These are phyloP conservation scores for Corythornis cristatus DNA, from an alignment of 2,113 vertebrate genomes.

Conservation along the genomic window DNA sequence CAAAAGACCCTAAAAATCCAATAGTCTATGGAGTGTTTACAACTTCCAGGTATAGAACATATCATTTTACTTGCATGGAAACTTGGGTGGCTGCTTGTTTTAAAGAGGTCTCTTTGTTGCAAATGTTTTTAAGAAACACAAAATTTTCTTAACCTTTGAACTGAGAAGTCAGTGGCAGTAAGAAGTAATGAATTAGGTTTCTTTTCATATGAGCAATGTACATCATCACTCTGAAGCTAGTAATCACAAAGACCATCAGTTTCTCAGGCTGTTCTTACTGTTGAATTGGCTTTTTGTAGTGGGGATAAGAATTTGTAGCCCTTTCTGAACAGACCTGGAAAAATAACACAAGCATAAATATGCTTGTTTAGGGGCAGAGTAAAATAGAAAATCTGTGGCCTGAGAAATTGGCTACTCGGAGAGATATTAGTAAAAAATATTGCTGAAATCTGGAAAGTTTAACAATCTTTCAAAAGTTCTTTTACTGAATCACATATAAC, in stretches of 20 bases:
- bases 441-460: neutral
- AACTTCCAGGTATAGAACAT: conserved; percentile 89
- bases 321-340: neutral
- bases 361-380: neutral
- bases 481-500: neutral
- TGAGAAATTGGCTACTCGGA: neutral
- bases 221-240: neutral
- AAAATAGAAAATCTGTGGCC: neutral
- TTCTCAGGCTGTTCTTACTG: neutral
- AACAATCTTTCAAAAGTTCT: neutral
- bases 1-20: conserved; percentile 97
- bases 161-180: neutral
- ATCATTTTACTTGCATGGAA: conserved; percentile 12
- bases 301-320: neutral
- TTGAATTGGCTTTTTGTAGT: conserved; percentile 1
- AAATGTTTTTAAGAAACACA: conserved; percentile 17
- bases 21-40: conserved; percentile 95
- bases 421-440: neutral
- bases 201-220: neutral
- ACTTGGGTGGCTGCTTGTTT: neutral
- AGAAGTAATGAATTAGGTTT: conserved; percentile 33
- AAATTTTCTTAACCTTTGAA: conserved; percentile 58
- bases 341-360: neutral
- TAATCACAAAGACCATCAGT: neutral
- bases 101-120: conserved; percentile 35